These are phyloP conservation scores for Uromys caudimaculatus DNA, from an alignment of 2,797 vertebrate species.

Conservation along the genomic window DNA sequence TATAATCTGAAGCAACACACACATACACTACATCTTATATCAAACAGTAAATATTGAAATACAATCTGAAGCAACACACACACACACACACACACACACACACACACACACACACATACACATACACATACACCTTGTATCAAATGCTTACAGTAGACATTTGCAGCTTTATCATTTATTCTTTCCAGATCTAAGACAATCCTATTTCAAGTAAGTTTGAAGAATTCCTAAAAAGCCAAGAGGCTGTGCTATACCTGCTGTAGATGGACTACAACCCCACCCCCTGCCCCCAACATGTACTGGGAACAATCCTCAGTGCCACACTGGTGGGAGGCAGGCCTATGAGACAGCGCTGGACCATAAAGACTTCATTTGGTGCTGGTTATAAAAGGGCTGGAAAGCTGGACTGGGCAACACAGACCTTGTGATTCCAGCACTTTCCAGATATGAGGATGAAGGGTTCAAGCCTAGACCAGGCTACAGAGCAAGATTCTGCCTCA, in stretches of 20 bases:
- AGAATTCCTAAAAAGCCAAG: background rate
- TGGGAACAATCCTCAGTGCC: background rate
- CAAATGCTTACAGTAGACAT: background rate
- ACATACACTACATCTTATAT: background rate
- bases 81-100: background rate
- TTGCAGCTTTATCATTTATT: background rate
- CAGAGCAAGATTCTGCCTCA: background rate
- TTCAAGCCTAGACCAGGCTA: background rate
- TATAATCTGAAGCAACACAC: background rate
- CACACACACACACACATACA: too few species aligned
- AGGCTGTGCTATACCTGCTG: background rate
- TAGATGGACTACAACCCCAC: background rate
- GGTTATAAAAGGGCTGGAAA: background rate
- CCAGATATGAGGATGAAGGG: too few species aligned
- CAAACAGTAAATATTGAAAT: background rate
- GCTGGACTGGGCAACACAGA: background rate
- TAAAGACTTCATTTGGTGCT: background rate
- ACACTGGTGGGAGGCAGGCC: too few species aligned
- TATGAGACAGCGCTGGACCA: background rate
- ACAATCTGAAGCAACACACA: background rate
- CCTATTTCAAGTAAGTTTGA: background rate
- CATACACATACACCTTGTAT: background rate
- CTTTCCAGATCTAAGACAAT: background rate
- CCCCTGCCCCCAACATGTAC: background rate
- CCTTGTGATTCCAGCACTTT: background rate